A percentile compares a stretch with the other conserved stretches of the same genome.
Conservation (phyloP, 1,140 invertebrate genomes). For the Heliconius hewitsoni region DNA sequence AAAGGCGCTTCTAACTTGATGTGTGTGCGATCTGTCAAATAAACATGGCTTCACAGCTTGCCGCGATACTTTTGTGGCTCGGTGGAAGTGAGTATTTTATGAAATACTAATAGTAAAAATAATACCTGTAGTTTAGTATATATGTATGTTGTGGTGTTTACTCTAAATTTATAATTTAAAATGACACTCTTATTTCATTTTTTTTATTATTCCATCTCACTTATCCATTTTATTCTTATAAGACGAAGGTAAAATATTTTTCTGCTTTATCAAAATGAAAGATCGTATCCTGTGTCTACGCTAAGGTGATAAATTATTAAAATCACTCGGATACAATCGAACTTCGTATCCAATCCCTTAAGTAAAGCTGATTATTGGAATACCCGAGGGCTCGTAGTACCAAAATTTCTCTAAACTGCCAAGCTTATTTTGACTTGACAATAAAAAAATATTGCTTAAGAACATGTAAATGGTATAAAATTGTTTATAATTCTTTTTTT, state of each 20-base stretch:
- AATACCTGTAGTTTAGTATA: neutral
- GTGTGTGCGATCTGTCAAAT: conserved; percentile 42
- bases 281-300: conserved; percentile 27
- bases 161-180: too few species aligned
- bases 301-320: conserved; percentile 75
- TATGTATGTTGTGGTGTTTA: too few species aligned
- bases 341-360: conserved; percentile 76
- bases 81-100: conserved; percentile 61
- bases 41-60: conserved; percentile 62
- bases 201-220: neutral
- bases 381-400: conserved; percentile 57
- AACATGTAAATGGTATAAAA: conserved; percentile 47
- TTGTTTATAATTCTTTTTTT: neutral
- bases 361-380: conserved; percentile 78
- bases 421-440: conserved; percentile 57
- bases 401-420: conserved; percentile 73
- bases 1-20: conserved; percentile 58
- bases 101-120: neutral
- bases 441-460: conserved; percentile 60
- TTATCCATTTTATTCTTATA: neutral
- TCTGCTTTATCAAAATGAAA: conserved; percentile 21
- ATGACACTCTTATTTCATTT: too few species aligned
- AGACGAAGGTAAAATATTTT: conserved; percentile 10
- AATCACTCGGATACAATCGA: conserved; percentile 76
- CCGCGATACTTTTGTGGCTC: conserved; percentile 64